phyloP scores from a whole-genome alignment of 2,797 vertebrate species.

The Syncerus caffer region DNA sequence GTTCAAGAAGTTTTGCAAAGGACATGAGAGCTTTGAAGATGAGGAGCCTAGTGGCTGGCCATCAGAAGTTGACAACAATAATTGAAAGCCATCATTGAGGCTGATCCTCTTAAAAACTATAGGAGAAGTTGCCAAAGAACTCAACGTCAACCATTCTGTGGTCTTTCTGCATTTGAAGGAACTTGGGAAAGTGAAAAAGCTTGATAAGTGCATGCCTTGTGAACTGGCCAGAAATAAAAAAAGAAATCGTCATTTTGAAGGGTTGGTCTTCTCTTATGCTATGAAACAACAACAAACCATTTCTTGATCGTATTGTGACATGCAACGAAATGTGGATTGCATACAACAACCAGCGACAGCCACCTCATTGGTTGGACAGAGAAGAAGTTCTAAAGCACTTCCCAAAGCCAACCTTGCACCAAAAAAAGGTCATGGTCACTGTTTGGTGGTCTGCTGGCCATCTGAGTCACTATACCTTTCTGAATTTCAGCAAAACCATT shows the following conservation, averaged over 20 bases:
- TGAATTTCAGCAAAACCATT: neutral
- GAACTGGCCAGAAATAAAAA: neutral
- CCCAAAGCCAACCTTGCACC: neutral
- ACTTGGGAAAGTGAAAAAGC: neutral
- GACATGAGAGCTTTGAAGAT: neutral
- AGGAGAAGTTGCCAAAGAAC: neutral
- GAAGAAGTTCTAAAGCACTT: neutral
- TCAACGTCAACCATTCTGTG: neutral
- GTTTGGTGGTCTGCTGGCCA: neutral
- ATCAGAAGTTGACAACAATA: neutral
- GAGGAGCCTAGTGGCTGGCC: neutral
- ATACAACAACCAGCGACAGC: neutral
- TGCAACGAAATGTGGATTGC: neutral
- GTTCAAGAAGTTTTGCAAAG: neutral
- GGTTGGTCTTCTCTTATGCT: neutral
- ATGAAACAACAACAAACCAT: neutral
- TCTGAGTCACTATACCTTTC: neutral
- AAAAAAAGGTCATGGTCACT: neutral
- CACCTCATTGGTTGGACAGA: neutral
- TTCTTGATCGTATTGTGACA: neutral
- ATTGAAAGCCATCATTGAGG: neutral
- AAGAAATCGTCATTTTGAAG: neutral
- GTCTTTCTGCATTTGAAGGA: neutral
- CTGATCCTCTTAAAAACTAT: neutral
- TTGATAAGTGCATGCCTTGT: neutral